Percentiles rank a stretch among this genome's conserved stretches.
Conservation (phyloP, 2,113 vertebrate species). For the Entelurus aequoreus region DNA sequence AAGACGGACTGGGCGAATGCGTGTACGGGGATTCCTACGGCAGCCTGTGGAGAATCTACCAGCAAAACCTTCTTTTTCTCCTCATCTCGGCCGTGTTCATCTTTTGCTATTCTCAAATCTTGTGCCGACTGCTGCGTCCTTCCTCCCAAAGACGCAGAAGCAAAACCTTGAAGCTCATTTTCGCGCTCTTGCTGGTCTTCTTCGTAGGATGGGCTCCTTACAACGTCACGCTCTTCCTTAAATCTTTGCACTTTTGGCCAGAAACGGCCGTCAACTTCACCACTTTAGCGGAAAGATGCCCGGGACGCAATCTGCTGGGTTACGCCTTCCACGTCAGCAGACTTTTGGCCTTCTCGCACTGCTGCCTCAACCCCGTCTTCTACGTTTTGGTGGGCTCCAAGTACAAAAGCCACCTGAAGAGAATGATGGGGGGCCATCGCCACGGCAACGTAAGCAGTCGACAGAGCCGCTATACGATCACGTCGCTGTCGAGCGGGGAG, state of each 20-base stretch:
- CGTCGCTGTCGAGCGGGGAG: conserved; percentile 56
- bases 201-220: conserved; percentile 92
- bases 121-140: conserved; percentile 72
- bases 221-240: conserved; percentile 78
- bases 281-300: fast-evolving
- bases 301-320: conserved; percentile 18
- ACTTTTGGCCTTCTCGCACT: conserved; percentile 84
- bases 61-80: conserved; percentile 80
- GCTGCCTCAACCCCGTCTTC: conserved; percentile 90
- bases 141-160: conserved; percentile 71
- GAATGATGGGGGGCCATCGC: conserved; percentile 49
- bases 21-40: conserved; percentile 39
- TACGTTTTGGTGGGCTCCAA: conserved; percentile 89
- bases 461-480: conserved; percentile 34
- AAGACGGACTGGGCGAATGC: conserved; percentile 20
- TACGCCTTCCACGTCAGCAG: conserved; percentile 71
- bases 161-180: conserved; percentile 85
- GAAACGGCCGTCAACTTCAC: fast-evolving
- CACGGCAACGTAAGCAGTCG: conserved; percentile 1
- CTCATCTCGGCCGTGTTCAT: conserved; percentile 69
- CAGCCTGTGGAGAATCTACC: conserved; percentile 65
- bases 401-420: conserved; percentile 82
- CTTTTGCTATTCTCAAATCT: conserved; percentile 81
- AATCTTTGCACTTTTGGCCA: conserved; percentile 34
- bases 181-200: conserved; percentile 80